Base-by-base conservation (phyloP, 2,888 invertebrate species). In the Myopa tessellatipennis region DNA sequence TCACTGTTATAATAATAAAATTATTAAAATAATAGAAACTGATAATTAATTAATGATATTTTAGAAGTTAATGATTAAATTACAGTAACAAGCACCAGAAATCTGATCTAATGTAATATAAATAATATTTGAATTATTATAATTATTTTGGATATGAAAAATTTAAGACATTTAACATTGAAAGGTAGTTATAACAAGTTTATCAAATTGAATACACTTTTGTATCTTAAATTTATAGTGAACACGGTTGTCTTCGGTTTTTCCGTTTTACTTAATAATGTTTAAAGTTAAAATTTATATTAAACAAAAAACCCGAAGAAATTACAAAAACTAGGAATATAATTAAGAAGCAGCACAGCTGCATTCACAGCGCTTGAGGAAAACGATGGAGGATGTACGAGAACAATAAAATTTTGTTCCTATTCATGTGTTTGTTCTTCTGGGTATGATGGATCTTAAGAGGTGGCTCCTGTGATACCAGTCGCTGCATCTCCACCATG, bases 401-500 rank as follows among this genome's bases (percentile, higher is more conserved):
- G 6, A 40, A 40, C 45, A 45, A 45, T 45, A 10, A 45, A 10
- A 45, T 45, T 45, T 10, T 0, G 45, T 10, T 45, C 45, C 45
- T 45, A 10, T 26, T 45, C 45, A 10, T 10, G 3, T 45, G 6
- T 6, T 10, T 45, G 7, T 45, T 45, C 45, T 6, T 45, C 10
- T 45, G 45, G 7, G 1, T 45, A 55, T 55, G 55, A 10, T 45
- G 55, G 4, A 38, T 10, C 16, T 65, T 14, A 65, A 14, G 65
- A 36, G 34, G 38, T 65, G 0, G 78, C 26, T 65, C 88, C 87
- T 26, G 85, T 79, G 36, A 87, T 86, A 65, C 87, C 88, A 6
- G 85, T 87, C 50, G 78, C 83, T 40, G 86, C 82, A 60, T 86
- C 83, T 63, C 84, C 84, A 16, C 83, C 85, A 78, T 89, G 88